Evolutionary conservation across 2,113 vertebrate genomes (phyloP), one percentile per base, ranked within the genome.

Genomic region (Turdus rufiventris): DNA sequence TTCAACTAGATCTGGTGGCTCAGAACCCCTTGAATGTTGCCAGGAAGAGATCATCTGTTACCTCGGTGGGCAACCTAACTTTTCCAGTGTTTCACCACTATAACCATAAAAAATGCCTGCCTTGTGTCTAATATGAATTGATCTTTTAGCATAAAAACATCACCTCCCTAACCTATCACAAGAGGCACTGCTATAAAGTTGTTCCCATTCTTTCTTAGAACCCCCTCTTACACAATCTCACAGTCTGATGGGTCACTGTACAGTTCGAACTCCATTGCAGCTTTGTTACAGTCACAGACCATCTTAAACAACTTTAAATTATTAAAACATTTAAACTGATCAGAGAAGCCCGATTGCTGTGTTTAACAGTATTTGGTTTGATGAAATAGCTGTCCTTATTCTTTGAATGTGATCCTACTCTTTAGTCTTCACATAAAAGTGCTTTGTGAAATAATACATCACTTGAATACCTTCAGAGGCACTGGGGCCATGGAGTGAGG

Each of bases 241-340:
- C n/a, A 2, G 1, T 56, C n/a, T 21, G 16, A 23, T 1, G 5
- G 10, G 6, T 78, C 43, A 18, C 16, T 14, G 18, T 26, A 29
- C 50, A 17, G 2, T 56, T 63, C 63, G 48, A 68, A 23, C 6
- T 28, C 45, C 2, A 10, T 9, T 74, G 29, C 31, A 43, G 50
- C 48, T 82, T 16, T 66, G 9, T 87, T 62, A 28, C 1, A 36
- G 34, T 36, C 29, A 21, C 42, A 61, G 16, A 29, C 26, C 1
- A 5, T 73, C 36, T 84, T 47, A 71, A 94, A 57, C 67, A 75
- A 15, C 40, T 60, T 81, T 12, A 31, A 79, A 45, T 72, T 43
- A 33, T 33, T 76, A 28, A 50, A 72, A 14, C 1, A 8, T 63
- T 26, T 14, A 38, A 34, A 6, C 58, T 70, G 25, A 19, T 47